phyloP scores from a whole-genome alignment of 2,888 invertebrate genomes.

The Agriotes lineatus region DNA sequence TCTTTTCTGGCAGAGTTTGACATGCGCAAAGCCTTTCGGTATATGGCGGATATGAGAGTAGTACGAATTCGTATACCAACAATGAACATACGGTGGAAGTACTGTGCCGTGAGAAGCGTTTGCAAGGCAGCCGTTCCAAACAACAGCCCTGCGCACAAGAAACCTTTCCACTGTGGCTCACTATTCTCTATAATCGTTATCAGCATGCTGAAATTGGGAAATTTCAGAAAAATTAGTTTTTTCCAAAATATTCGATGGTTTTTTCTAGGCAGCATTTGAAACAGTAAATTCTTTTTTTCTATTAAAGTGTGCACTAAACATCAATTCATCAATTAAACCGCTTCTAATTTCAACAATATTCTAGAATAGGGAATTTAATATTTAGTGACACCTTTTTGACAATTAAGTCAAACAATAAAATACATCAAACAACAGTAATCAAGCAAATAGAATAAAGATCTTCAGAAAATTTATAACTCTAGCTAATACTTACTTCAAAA shows the following conservation, averaged over 20 bases:
- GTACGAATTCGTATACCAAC: slow-evolving; percentile 92
- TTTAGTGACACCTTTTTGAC: too few species aligned
- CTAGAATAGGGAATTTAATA: too few species aligned
- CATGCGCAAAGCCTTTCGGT: slow-evolving; percentile 85
- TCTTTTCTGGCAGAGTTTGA: slow-evolving; percentile 85
- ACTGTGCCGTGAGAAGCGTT: slow-evolving; percentile 88
- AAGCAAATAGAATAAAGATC: too few species aligned
- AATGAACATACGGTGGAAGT: slow-evolving; percentile 91
- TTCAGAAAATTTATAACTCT: neutral
- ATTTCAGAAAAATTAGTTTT: too few species aligned
- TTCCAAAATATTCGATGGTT: too few species aligned
- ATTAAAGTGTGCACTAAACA: too few species aligned
- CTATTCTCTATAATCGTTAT: slow-evolving; percentile 77
- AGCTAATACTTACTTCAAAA: slow-evolving; percentile 81
- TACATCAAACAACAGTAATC: too few species aligned
- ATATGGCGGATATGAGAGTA: slow-evolving; percentile 89
- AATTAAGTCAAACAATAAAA: too few species aligned
- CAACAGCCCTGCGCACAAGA: slow-evolving; percentile 82
- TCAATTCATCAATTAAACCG: too few species aligned
- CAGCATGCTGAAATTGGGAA: slow-evolving; percentile 71
- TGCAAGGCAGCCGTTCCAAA: slow-evolving; percentile 82
- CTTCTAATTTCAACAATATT: too few species aligned
- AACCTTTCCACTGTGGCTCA: slow-evolving; percentile 87
- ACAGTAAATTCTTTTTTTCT: too few species aligned
- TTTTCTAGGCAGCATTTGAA: too few species aligned